A percentile compares a stretch with the other conserved stretches of the same genome.
These are phyloP conservation scores for Nephrotoma guestfalica DNA, from an alignment of 2,888 invertebrate genomes.

Conservation along the genomic window DNA sequence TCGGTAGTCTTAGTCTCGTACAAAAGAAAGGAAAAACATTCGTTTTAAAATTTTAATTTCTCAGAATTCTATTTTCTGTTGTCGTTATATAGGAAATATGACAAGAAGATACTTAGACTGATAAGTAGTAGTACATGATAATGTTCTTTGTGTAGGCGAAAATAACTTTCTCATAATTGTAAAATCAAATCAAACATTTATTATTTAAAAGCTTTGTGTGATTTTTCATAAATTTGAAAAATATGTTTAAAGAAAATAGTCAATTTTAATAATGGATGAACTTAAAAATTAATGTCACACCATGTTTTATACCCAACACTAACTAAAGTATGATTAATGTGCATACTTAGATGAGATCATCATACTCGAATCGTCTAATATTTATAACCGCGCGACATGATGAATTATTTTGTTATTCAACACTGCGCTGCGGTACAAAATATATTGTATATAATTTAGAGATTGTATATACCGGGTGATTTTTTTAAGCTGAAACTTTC, in stretches of 20 bases:
- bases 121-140: neutral
- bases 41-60: neutral
- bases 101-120: neutral
- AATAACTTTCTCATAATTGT: neutral
- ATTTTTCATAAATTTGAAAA: neutral
- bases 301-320: too few species aligned
- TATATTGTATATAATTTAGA: neutral
- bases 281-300: neutral
- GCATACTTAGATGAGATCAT: neutral
- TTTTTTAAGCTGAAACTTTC: too few species aligned
- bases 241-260: neutral
- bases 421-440: neutral
- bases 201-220: neutral
- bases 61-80: neutral
- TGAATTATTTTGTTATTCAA: neutral
- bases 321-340: neutral
- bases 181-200: neutral
- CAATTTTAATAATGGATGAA: neutral
- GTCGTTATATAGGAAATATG: neutral
- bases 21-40: neutral
- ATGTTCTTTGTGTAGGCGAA: neutral
- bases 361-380: neutral
- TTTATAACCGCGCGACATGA: neutral
- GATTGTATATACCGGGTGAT: too few species aligned
- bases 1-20: neutral